Conservation (phyloP, 2,888 invertebrate genomes). For the Phyllotreta cruciferae region DNA sequence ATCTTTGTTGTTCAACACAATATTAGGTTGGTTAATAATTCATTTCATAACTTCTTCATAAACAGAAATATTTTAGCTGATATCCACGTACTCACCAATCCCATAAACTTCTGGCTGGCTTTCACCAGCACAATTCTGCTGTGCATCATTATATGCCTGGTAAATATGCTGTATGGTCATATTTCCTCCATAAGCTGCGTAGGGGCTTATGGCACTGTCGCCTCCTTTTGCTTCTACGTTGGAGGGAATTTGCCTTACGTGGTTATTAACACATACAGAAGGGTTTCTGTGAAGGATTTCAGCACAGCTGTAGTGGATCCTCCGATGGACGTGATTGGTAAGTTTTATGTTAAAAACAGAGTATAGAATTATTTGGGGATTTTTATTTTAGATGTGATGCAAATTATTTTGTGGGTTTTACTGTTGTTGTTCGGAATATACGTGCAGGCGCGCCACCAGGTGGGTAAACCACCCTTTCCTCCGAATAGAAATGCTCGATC, state of each 20-base stretch:
- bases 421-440: constrained; percentile 64
- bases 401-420: constrained; percentile 65
- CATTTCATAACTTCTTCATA: too few relatives aligned
- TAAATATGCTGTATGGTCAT: constrained; percentile 64
- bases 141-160: constrained; percentile 53
- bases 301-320: constrained; percentile 66
- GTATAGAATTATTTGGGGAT: background rate
- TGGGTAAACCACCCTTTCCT: constrained; percentile 70
- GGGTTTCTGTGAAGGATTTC: constrained; percentile 68
- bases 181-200: constrained; percentile 70
- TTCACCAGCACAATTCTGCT: constrained; percentile 59
- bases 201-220: constrained; percentile 69
- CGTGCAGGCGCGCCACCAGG: constrained; percentile 65
- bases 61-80: constrained; percentile 59
- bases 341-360: constrained; percentile 38
- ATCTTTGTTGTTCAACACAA: constrained; percentile 53
- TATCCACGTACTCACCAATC: constrained; percentile 59
- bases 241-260: constrained; percentile 74
- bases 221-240: constrained; percentile 70
- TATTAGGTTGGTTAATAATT: constrained; percentile 44
- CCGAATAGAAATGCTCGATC: constrained; percentile 54
- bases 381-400: constrained; percentile 65
- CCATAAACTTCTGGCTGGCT: constrained; percentile 70
- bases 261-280: constrained; percentile 70
- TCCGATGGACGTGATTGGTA: constrained; percentile 69